These are phyloP conservation scores for Ligdia adustata DNA, from an alignment of 2,888 invertebrate genomes.

Conservation along the genomic window DNA sequence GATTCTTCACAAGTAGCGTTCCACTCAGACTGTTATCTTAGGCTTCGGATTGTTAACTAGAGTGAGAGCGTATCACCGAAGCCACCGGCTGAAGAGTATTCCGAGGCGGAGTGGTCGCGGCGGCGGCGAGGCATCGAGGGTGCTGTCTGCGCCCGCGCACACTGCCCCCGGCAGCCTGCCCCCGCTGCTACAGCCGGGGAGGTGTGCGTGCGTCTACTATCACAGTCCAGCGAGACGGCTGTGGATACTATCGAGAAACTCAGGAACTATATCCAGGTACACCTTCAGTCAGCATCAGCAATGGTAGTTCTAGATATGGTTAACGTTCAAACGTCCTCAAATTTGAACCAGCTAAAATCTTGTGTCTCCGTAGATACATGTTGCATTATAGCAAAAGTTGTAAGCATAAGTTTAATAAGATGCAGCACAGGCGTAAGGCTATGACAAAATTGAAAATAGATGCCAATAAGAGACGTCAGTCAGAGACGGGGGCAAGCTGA, in stretches of 20 bases:
- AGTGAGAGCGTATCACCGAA: conserved; percentile 58
- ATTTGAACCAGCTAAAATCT: too few relatives aligned
- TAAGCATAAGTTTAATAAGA: too few relatives aligned
- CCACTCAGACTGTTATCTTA: conserved; percentile 42
- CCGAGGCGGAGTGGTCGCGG: conserved; percentile 6
- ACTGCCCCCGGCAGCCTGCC: too few relatives aligned
- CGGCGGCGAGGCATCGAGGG: too few relatives aligned
- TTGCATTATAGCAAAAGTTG: too few relatives aligned
- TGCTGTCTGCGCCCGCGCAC: too few relatives aligned
- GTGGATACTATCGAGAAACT: conserved; percentile 65
- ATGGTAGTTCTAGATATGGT: neutral
- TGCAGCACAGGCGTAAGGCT: too few relatives aligned
- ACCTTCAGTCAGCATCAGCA: conserved; percentile 2
- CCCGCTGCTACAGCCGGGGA: conserved; percentile 39
- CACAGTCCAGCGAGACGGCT: conserved; percentile 60
- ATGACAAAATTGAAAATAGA: too few relatives aligned
- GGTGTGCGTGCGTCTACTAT: conserved; percentile 47
- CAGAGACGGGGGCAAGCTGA: too few relatives aligned
- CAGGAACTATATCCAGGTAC: conserved; percentile 58
- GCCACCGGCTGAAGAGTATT: conserved; percentile 42
- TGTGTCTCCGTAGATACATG: too few relatives aligned
- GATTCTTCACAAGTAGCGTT: too few relatives aligned
- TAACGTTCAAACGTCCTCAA: neutral
- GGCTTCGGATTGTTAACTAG: conserved; percentile 64
- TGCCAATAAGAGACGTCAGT: too few relatives aligned